Base-by-base conservation (phyloP, 2,888 invertebrate species). In the Pristionchus japonicus region DNA sequence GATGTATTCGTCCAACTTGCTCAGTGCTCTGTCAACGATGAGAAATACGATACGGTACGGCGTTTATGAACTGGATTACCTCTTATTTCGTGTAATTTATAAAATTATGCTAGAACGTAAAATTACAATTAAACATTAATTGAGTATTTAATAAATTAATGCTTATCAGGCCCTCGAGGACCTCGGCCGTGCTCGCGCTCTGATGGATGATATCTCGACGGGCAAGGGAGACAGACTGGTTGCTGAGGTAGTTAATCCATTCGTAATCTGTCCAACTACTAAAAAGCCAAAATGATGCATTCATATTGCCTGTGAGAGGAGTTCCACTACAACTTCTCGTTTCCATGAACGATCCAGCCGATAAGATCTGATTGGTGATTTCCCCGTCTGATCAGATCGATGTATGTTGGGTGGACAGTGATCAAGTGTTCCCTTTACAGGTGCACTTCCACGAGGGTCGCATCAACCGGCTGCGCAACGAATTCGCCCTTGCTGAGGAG, bases 341-440 rank as follows among this genome's bases (percentile, higher is more conserved):
- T 61, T 27, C 64, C 57, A 40, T 85, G 85, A 85, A 64, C 85
- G 64, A 15, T 64, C 77, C 27, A 43, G 85, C 85, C 85, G 85
- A 85, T 85, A 85, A 85, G 85, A 85, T 85, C 85, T 85, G 85
- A 85, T 85, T 85, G 85, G 64, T n/a, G n/a, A n/a, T n/a, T n/a
- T n/a, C n/a, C n/a, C n/a, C n/a, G n/a, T n/a, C n/a, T n/a, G n/a
- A 47, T 80, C n/a, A 27, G 13, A 11, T 13, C 13, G 43, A 7
- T 74, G 74, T 31, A 31, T 80, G 1, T 52, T 82, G 49, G 3
- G n/a, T 49, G 7, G 34, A 37, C 27, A 40, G n/a, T n/a, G n/a
- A n/a, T n/a, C n/a, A n/a, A n/a, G n/a, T n/a, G n/a, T n/a, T n/a
- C n/a, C n/a, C n/a, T n/a, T 31, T 70, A 1, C 70, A 86, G 86